These are phyloP conservation scores for Nomada fucata DNA, from an alignment of 2,888 invertebrate species.

Conservation along the genomic window DNA sequence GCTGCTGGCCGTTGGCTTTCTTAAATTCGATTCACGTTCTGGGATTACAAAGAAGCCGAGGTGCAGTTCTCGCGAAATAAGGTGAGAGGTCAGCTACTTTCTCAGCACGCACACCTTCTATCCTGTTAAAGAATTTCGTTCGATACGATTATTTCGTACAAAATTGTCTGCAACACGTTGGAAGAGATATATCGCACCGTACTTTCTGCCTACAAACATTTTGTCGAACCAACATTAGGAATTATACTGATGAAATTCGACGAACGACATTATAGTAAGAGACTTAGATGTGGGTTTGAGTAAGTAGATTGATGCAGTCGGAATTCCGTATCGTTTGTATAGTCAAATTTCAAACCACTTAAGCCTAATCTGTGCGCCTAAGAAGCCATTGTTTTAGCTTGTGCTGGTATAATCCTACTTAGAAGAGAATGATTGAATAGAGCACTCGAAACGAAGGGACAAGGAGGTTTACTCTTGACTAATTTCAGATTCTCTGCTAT, in stretches of 20 bases:
- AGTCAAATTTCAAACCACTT: conserved; percentile 45
- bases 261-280: neutral
- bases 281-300: neutral
- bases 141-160: conserved; percentile 40
- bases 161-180: neutral
- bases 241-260: neutral
- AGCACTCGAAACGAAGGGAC: conserved; percentile 16
- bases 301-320: conserved; percentile 1
- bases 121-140: conserved; percentile 44
- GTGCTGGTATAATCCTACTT: conserved; percentile 42
- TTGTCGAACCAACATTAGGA: neutral
- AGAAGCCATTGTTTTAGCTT: conserved; percentile 45
- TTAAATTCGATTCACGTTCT: conserved; percentile 76
- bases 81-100: conserved; percentile 62
- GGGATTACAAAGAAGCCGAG: conserved; percentile 68
- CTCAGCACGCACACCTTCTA: conserved; percentile 48
- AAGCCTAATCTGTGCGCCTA: conserved; percentile 33
- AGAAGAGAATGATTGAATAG: conserved; percentile 46
- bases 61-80: conserved; percentile 65
- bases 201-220: neutral
- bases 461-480: conserved; percentile 23
- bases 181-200: neutral
- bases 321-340: conserved; percentile 16
- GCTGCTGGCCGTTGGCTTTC: conserved; percentile 63
- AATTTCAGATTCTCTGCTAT: conserved; percentile 20